Percentiles rank a stretch among this genome's conserved stretches.
phyloP scores from a whole-genome alignment of 2,797 vertebrate genomes.

The Argyrosomus regius region DNA sequence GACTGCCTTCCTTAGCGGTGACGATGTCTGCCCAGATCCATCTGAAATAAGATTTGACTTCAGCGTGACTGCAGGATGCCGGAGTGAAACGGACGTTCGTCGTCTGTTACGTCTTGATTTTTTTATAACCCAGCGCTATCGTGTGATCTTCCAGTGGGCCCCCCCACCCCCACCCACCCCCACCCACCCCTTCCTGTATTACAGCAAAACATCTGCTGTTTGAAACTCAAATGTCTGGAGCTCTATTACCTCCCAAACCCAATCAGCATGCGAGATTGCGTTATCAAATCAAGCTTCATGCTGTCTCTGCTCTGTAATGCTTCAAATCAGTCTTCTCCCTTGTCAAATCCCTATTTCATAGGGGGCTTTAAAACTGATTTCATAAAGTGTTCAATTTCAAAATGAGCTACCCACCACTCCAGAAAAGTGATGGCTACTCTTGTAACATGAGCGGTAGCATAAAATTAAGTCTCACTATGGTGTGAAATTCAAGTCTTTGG shows the following conservation, averaged over 20 bases:
- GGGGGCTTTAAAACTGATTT: conserved; percentile 66
- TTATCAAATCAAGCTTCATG: conserved; percentile 73
- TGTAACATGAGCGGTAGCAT: conserved; percentile 39
- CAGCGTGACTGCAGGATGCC: conserved; percentile 43
- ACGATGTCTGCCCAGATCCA: conserved; percentile 44
- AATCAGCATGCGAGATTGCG: conserved; percentile 81
- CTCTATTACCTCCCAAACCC: conserved; percentile 77
- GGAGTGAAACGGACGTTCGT: conserved; percentile 62
- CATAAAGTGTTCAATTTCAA: conserved; percentile 65
- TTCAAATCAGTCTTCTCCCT: conserved; percentile 60
- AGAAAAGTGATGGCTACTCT: conserved; percentile 41
- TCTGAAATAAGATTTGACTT: conserved; percentile 63
- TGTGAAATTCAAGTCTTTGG: conserved; percentile 35
- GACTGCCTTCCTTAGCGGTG: conserved; percentile 54
- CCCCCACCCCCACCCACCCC: neutral
- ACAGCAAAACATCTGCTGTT: conserved; percentile 81
- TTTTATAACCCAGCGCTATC: conserved; percentile 59
- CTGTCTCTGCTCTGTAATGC: conserved; percentile 56
- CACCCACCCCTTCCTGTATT: conserved; percentile 74
- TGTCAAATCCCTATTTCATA: conserved; percentile 70
- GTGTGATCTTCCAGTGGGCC: conserved; percentile 65
- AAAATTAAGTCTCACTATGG: conserved; percentile 34
- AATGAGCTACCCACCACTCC: conserved; percentile 57
- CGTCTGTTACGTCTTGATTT: conserved; percentile 43
- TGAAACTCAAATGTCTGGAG: conserved; percentile 74